Percentiles rank a stretch among this genome's conserved stretches.
Evolutionary conservation across 2,888 invertebrate species (phyloP).

Genomic region (Pristionchus exspectatus): DNA sequence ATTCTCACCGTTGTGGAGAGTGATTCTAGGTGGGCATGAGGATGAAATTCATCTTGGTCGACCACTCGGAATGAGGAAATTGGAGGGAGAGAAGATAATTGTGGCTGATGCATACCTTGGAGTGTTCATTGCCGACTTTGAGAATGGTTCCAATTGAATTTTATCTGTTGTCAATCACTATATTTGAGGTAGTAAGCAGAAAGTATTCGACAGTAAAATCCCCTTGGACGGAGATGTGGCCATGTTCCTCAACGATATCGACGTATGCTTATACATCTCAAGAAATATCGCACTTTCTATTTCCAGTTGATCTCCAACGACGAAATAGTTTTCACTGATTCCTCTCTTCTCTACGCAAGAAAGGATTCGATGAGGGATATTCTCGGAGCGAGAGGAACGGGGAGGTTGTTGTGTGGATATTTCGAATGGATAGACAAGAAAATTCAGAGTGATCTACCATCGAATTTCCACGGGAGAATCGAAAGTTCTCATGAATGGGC

Average conservation of each 20-base stretch:
- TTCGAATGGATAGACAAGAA: conserved; percentile 8
- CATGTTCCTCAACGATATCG: conserved; percentile 68
- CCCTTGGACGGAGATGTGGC: conserved; percentile 59
- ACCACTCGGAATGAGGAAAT: conserved; percentile 91
- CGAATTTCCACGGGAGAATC: conserved; percentile 88
- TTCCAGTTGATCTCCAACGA: conserved; percentile 86
- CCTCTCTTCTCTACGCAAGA: conserved; percentile 86
- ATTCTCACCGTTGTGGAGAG: neutral
- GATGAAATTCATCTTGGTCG: conserved; percentile 92
- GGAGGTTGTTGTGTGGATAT: conserved; percentile 84
- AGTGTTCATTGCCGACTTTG: conserved; percentile 89
- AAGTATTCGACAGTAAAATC: conserved; percentile 52
- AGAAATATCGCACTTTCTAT: too few species aligned
- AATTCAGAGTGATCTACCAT: conserved; percentile 84
- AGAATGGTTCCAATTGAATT: conserved; percentile 71
- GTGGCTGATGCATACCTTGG: conserved; percentile 92
- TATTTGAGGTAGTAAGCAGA: neutral
- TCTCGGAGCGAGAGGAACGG: conserved; percentile 86
- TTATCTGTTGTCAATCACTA: neutral
- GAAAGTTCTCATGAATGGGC: conserved; percentile 86
- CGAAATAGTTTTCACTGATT: conserved; percentile 91
- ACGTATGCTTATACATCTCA: conserved; percentile 53
- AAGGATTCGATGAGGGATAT: conserved; percentile 85
- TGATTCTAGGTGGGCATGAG: conserved; percentile 76
- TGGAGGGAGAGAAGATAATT: conserved; percentile 85